Conservation (phyloP, 2,888 invertebrate genomes). For the Aphodius sticticus region DNA sequence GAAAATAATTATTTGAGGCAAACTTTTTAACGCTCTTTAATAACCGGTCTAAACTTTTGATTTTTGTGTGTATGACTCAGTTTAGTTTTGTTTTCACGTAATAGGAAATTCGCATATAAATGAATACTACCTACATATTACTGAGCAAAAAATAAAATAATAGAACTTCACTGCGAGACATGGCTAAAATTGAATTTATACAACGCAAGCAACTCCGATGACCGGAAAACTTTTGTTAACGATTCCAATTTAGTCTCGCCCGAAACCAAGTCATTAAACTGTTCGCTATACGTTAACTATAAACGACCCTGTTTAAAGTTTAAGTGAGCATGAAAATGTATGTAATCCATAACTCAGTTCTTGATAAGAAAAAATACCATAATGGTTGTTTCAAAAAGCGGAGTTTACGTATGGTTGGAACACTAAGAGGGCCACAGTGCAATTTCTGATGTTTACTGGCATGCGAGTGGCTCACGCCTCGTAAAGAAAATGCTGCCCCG, state of each 20-base stretch:
- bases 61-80: too few species aligned
- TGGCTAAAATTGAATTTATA: background rate
- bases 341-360: background rate
- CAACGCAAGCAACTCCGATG: background rate
- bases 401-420: background rate
- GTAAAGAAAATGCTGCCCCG: background rate
- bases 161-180: too few species aligned
- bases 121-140: too few species aligned
- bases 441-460: background rate
- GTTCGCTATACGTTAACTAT: background rate
- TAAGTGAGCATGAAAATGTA: background rate
- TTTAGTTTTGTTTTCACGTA: too few species aligned
- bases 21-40: too few species aligned
- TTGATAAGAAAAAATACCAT: background rate
- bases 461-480: background rate
- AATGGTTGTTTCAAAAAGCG: background rate
- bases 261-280: background rate
- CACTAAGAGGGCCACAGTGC: background rate
- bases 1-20: too few species aligned
- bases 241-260: background rate
- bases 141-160: too few species aligned
- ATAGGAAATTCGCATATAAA: too few species aligned
- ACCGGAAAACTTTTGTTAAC: background rate
- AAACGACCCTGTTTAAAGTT: background rate
- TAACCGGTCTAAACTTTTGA: too few species aligned